Base-by-base conservation (phyloP, 1,140 invertebrate genomes). In the Phymorhynchus buccinoides region DNA sequence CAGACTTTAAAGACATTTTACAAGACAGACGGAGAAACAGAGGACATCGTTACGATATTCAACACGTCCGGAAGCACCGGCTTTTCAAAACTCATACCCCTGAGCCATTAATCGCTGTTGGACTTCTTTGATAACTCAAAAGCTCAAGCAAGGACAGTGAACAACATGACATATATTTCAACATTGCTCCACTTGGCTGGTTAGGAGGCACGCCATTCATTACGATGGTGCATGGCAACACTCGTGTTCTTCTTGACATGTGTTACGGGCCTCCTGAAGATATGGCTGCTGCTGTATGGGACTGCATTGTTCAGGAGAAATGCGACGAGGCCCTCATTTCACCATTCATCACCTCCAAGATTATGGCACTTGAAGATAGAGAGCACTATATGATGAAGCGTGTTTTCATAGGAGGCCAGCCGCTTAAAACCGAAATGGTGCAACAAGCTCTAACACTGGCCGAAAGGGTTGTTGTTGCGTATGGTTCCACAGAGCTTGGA, bases 1-100 rank as follows among this genome's bases (percentile, higher is more conserved):
- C 14, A 62, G 41, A 18, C 27, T 1, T 44, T 30, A 35, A 16
- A 75, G 4, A 12, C 3, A 0, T 73, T 41, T 16, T 42, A 52
- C 68, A n/a, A 30, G 41, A 41, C 35, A 14, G 39, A 56, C 0
- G 37, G 35, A 16, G 41, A 18, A 3, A 0, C 66, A 9, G 44
- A 73, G 9, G 82, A 84, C 39, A 12, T 75, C 14, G 37, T 27
- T 16, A 30, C 41, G 16, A 48, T 84, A 22, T 75, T 84, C 48
- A 84, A 66, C 27, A 75, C 82, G 18, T 84, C 82, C 3, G 82
- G 82, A 3, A 84, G 82, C 41, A 48, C 82, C 3, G 82, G 82
- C 0, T 84, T 75, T n/a, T 73, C 82, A 12, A 83, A 84, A 30
- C 82, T 84, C 3, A 68, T 84, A 0, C 22, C 41, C 2, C 16